These are phyloP conservation scores for Scopus umbretta DNA, from an alignment of 2,113 vertebrate species.

Conservation along the genomic window DNA sequence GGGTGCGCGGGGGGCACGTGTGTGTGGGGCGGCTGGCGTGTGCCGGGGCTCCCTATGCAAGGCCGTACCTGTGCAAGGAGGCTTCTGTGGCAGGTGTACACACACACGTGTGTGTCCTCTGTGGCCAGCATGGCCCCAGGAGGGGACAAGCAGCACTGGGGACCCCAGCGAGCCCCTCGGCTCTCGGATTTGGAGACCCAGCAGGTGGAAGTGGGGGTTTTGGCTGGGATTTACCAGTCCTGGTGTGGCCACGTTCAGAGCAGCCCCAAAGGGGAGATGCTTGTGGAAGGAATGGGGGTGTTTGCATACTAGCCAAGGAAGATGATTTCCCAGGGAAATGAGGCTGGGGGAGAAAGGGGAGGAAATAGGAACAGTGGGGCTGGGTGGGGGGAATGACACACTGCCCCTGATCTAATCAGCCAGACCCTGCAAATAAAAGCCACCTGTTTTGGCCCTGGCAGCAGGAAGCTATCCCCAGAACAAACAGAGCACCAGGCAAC, in stretches of 20 bases:
- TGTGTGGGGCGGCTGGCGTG: accelerated
- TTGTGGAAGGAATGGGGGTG: background rate
- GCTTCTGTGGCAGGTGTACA: background rate
- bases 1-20: background rate
- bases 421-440: constrained; percentile 75
- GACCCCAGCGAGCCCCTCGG: background rate
- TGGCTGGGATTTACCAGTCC: background rate
- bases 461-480: constrained; percentile 70
- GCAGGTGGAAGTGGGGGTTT: background rate
- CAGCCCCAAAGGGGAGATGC: background rate
- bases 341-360: background rate
- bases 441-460: constrained; percentile 73
- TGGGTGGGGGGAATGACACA: background rate
- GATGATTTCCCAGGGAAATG: constrained; percentile 59
- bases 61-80: background rate
- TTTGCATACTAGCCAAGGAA: constrained; percentile 2
- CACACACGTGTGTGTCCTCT: accelerated
- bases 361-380: background rate
- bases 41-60: background rate
- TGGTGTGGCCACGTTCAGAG: background rate
- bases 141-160: background rate
- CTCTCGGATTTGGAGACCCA: background rate
- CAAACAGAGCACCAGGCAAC: constrained; percentile 68
- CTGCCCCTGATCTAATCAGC: constrained; percentile 51
- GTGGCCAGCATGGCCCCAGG: background rate